Base-by-base conservation (phyloP, 2,797 vertebrate species). In the Poecilia wingei region DNA sequence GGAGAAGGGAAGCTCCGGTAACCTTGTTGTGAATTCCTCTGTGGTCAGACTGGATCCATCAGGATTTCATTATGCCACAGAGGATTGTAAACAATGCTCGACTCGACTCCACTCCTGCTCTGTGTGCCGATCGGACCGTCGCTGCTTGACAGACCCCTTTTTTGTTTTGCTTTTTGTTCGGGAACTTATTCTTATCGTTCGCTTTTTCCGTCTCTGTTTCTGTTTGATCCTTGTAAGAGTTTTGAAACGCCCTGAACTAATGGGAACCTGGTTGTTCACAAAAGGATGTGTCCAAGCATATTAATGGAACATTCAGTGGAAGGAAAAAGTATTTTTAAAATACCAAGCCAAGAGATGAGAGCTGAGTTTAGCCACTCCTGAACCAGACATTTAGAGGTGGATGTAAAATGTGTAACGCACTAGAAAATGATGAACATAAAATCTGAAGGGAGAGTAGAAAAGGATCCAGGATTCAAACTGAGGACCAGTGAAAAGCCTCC, bases 21-120 rank as follows among this genome's bases (percentile, higher is more conserved):
- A 88, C 74, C 64, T 86, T 72, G 82, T 91, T 88, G 82, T 85
- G 64, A 73, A 85, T 89, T 92, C 86, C 72, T 87, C 53, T 84
- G 66, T 77, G 74, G 78, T 85, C 90, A 88, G 81, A 86, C 7
- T 18, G 86, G 83, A 81, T 84, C 80, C 73, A 76, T 88, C 88
- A 88, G 87, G 85, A 75, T 87, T 91, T 90, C 77, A 86, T 92
- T 86, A 89, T 25, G 9, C 78, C 78, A 70, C 12, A 22, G 25
- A 84, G 57, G 66, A 75, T 79, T 82, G 77, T 91, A 91, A 93
- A 92, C 90, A 91, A 84, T 9, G 28, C 74, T 77, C 33, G 2
- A n/a, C 82, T 80, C 43, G 0, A 61, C 73, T 80, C n/a, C 49
- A 64, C 28, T 80, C 64, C 64, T 43, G 39, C 80, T 74, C 75